Evolutionary conservation across 2,113 vertebrate genomes (phyloP), one percentile per base, ranked within the genome.

Genomic region (Paracanthobrama guichenoti): DNA sequence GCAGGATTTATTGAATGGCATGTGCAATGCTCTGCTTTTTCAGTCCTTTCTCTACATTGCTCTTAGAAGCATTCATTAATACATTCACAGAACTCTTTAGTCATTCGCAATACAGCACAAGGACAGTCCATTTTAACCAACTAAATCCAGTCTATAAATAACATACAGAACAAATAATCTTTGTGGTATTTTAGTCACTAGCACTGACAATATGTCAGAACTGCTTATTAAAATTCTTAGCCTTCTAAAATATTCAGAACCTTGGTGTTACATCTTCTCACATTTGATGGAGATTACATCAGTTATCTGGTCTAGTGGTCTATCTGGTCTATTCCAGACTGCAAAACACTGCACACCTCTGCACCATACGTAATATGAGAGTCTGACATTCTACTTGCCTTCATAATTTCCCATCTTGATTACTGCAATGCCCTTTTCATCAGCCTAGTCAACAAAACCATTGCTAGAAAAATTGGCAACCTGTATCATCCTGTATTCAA

Each of bases 1-100:
- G 57, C 46, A 64, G 28, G n/a, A 50, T 76, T n/a, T 55, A 87
- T 88, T 84, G 87, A 81, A 84, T 44, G 81, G 62, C 66, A 24
- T 66, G 69, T 48, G 55, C 59, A 67, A 50, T 48, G 26, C 14
- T 84, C n/a, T 66, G 44, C 39, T 69, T 86, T 64, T 79, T 31
- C 2, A 64, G 42, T 60, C 20, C 22, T 11, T 64, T 76, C 4
- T 31, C 10, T 31, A 1, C 2, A 6, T 75, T n/a, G 22, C 67
- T 26, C 4, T 48, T 72, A 46, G n/a, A 24, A n/a, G 72, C 71
- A 79, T 28, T 50, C 62, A 31, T 80, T 35, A 80, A 48, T 50
- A 31, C 9, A 48, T 50, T 66, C 18, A 3, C 26, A 50, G 44
- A 67, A 13, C 42, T 31, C 46, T 50, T 46, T 22, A 31, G 59